Evolutionary conservation across 2,113 vertebrate genomes (phyloP).

Genomic region (Melanerpes formicivorus): DNA sequence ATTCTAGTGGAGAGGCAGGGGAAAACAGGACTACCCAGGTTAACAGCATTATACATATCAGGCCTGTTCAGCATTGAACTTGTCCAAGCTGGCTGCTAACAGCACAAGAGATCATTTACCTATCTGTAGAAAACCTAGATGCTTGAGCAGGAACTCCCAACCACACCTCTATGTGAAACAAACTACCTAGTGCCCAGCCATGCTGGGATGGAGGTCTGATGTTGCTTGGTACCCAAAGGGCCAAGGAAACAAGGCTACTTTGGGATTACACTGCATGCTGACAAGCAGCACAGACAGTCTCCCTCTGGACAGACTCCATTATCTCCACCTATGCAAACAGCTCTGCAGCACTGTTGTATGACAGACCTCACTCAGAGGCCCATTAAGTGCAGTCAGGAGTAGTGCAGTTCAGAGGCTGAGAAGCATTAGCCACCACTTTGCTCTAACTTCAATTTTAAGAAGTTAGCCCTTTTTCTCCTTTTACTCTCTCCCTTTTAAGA

Average conservation of each 20-base stretch:
- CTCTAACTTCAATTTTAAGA: background rate
- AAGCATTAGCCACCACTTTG: background rate
- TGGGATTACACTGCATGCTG: background rate
- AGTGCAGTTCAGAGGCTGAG: background rate
- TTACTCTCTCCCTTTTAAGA: background rate
- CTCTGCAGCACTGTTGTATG: background rate
- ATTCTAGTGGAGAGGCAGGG: background rate
- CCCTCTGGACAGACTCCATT: background rate
- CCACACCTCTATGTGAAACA: background rate
- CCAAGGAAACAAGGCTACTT: background rate
- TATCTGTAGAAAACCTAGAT: background rate
- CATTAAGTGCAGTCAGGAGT: rapidly evolving
- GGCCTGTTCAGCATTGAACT: background rate
- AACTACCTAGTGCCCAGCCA: background rate
- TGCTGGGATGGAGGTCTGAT: background rate
- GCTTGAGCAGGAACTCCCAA: background rate
- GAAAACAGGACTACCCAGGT: background rate
- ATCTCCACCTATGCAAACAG: background rate
- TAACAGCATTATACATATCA: background rate
- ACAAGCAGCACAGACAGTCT: background rate
- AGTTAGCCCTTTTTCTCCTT: background rate
- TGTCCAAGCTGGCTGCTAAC: background rate
- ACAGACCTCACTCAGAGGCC: background rate
- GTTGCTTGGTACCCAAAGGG: background rate
- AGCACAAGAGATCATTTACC: background rate